Conservation (phyloP, 2,113 vertebrate species). For the Tragelaphus strepsiceros region DNA sequence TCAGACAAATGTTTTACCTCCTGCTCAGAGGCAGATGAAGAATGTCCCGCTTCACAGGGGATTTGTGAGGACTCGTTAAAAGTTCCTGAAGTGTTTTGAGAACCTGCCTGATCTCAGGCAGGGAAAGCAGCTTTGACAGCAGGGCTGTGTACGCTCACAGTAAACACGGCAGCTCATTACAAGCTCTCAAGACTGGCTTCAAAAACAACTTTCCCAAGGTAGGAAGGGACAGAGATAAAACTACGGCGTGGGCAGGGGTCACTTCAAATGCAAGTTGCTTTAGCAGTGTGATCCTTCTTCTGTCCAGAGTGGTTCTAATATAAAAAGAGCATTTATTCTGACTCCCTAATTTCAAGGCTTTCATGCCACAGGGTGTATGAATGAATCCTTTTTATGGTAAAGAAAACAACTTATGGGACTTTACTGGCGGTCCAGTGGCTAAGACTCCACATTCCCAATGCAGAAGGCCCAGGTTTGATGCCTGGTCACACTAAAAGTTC, state of each 20-base stretch:
- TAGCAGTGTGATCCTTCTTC: background rate
- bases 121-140: background rate
- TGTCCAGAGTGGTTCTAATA: background rate
- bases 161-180: background rate
- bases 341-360: background rate
- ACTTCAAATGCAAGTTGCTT: background rate
- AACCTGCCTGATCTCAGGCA: background rate
- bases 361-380: background rate
- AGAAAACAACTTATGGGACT: background rate
- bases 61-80: background rate
- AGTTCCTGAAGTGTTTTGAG: background rate
- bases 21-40: background rate
- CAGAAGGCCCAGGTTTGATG: background rate
- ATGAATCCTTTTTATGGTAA: background rate
- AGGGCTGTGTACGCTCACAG: background rate
- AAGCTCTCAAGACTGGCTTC: background rate
- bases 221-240: background rate
- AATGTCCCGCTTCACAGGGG: background rate
- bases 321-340: background rate
- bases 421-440: background rate
- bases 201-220: background rate
- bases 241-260: background rate
- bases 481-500: background rate
- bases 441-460: background rate
- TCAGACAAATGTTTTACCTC: background rate